A percentile compares a stretch with the other conserved stretches of the same genome.
These are phyloP conservation scores for Sebastes umbrosus DNA, from an alignment of 2,797 vertebrate genomes.

Conservation along the genomic window DNA sequence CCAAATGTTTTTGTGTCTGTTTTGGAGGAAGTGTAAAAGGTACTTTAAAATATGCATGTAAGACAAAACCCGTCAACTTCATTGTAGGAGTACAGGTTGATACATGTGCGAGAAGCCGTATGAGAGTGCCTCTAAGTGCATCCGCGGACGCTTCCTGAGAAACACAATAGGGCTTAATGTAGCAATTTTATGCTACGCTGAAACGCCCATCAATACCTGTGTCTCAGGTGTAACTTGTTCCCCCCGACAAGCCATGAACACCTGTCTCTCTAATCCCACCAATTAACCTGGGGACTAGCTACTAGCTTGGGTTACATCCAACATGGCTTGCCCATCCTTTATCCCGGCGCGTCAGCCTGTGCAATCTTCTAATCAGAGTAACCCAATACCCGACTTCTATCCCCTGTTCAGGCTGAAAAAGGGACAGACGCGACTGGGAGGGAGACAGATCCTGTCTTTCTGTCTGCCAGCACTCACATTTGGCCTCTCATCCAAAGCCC, in stretches of 20 bases:
- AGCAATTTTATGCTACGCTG: conserved; percentile 54
- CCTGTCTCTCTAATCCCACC: conserved; percentile 80
- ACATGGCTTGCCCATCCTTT: conserved; percentile 61
- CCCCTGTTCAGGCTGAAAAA: conserved; percentile 41
- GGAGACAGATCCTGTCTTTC: conserved; percentile 53
- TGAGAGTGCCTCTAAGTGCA: conserved; percentile 37
- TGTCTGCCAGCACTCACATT: conserved; percentile 54
- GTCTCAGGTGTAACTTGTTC: conserved; percentile 64
- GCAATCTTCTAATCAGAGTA: conserved; percentile 80
- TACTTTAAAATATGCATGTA: conserved; percentile 26
- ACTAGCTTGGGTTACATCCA: conserved; percentile 75
- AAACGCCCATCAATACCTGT: conserved; percentile 55
- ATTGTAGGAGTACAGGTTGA: conserved; percentile 9
- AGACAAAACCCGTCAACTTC: conserved; percentile 15
- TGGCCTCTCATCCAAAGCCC: conserved; percentile 25
- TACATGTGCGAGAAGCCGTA: conserved; percentile 21
- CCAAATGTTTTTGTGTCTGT: conserved; percentile 30
- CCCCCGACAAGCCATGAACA: conserved; percentile 66
- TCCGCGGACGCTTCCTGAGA: conserved; percentile 9
- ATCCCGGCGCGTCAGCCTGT: conserved; percentile 70
- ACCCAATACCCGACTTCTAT: conserved; percentile 67
- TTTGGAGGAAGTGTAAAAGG: conserved; percentile 2
- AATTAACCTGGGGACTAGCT: conserved; percentile 76
- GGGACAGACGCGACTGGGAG: conserved; percentile 35
- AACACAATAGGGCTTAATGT: conserved; percentile 61